These are phyloP conservation scores for Cyclargus thomasi DNA, from an alignment of 1,140 invertebrate species.

Conservation along the genomic window DNA sequence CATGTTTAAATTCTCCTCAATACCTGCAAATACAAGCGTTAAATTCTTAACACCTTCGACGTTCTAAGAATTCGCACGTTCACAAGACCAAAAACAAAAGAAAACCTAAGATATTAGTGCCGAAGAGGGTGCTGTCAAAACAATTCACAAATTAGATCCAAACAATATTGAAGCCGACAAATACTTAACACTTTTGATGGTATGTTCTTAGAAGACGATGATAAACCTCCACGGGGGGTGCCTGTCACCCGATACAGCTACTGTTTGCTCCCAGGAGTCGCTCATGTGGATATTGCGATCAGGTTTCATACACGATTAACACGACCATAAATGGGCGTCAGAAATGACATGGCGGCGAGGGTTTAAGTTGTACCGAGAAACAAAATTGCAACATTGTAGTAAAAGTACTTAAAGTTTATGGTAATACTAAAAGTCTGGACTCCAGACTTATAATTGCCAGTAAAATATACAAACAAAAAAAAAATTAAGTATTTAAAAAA, in stretches of 20 bases:
- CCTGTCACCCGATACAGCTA: constrained; percentile 59
- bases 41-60: constrained; percentile 18
- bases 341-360: constrained; percentile 17
- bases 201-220: constrained; percentile 26
- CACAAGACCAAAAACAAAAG: neutral
- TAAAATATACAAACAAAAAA: too few species aligned
- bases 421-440: too few species aligned
- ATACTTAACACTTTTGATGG: constrained; percentile 25
- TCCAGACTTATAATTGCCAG: too few species aligned
- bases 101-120: neutral
- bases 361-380: neutral
- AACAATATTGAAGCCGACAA: constrained; percentile 14
- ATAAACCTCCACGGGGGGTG: constrained; percentile 47
- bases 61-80: neutral
- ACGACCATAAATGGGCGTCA: constrained; percentile 35
- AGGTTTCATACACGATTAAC: constrained; percentile 54
- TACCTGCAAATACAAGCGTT: constrained; percentile 13
- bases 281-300: constrained; percentile 41
- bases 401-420: too few species aligned
- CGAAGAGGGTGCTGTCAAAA: neutral
- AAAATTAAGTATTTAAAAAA: too few species aligned
- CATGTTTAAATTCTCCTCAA: neutral
- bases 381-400: neutral
- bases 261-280: constrained; percentile 52
- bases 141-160: constrained; percentile 1